Percentiles rank a stretch among this genome's conserved stretches.
These are phyloP conservation scores for Carassius carassius DNA, from an alignment of 2,113 vertebrate species.

Conservation along the genomic window DNA sequence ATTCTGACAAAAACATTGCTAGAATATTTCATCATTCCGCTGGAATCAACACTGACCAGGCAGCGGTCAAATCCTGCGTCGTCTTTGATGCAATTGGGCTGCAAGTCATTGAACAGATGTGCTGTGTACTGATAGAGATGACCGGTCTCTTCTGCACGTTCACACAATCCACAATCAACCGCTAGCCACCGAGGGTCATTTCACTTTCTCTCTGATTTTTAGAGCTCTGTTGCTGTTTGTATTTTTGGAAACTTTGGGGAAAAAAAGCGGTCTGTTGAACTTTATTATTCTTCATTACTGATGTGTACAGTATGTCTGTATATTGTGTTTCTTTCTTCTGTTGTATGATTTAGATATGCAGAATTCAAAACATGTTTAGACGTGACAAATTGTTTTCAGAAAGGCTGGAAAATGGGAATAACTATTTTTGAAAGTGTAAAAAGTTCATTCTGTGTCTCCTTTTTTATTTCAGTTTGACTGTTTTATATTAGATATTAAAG, in stretches of 20 bases:
- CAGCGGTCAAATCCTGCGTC: background rate
- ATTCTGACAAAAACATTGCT: conserved; percentile 34
- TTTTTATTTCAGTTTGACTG: background rate
- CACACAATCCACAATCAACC: background rate
- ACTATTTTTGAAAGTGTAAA: conserved; percentile 10
- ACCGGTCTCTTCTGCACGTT: background rate
- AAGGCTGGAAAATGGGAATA: background rate
- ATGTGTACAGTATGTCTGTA: conserved; percentile 22
- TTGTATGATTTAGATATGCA: background rate
- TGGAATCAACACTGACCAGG: conserved; percentile 37
- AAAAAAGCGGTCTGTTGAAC: background rate
- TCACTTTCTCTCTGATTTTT: background rate
- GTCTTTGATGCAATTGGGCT: conserved; percentile 34
- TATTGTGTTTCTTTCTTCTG: conserved; percentile 10
- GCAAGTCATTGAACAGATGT: conserved; percentile 26
- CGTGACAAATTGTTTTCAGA: background rate
- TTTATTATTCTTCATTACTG: background rate
- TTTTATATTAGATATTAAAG: conserved; percentile 21
- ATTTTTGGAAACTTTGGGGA: background rate
- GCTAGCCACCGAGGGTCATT: conserved; percentile 9
- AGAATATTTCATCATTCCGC: conserved; percentile 36
- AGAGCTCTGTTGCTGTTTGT: background rate
- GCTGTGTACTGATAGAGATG: background rate
- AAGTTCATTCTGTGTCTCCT: background rate
- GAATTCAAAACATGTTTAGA: background rate